phyloP scores from a whole-genome alignment of 2,888 invertebrate species.

The Phragmatobia fuliginosa region DNA sequence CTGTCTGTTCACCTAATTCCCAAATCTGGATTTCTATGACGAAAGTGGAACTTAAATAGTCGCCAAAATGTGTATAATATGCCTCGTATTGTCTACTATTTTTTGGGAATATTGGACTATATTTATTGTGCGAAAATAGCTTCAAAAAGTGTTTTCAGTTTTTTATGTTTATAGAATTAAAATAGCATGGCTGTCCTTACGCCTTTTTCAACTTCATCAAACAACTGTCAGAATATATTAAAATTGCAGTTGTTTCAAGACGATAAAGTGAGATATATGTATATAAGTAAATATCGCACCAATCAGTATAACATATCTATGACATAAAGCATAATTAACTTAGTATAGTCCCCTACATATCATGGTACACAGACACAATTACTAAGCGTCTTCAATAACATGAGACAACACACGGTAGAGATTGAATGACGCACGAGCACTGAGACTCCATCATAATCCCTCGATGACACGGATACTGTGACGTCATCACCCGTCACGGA shows the following conservation, averaged over 20 bases:
- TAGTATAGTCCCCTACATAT: constrained; percentile 10
- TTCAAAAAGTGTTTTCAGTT: neutral
- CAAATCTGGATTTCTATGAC: no score
- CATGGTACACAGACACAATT: constrained; percentile 36
- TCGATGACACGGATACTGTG: constrained; percentile 48
- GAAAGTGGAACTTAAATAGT: neutral
- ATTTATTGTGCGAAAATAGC: neutral
- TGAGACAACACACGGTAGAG: constrained; percentile 41
- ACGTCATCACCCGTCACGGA: constrained; percentile 51
- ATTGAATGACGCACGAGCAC: constrained; percentile 52
- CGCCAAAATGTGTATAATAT: neutral
- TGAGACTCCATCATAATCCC: constrained; percentile 53
- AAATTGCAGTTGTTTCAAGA: neutral
- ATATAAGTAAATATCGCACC: neutral
- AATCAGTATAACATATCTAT: neutral
- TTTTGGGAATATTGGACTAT: neutral
- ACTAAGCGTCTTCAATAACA: constrained; percentile 48
- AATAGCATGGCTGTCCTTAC: neutral
- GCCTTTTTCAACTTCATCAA: neutral
- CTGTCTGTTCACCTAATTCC: no score
- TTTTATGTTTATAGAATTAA: neutral
- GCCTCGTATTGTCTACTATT: neutral
- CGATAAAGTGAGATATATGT: neutral
- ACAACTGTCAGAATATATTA: neutral
- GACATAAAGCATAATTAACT: neutral